A percentile compares a stretch with the other conserved stretches of the same genome.
Evolutionary conservation across 2,797 vertebrate genomes (phyloP).

Genomic region (Phrynocephalus vlangalii): DNA sequence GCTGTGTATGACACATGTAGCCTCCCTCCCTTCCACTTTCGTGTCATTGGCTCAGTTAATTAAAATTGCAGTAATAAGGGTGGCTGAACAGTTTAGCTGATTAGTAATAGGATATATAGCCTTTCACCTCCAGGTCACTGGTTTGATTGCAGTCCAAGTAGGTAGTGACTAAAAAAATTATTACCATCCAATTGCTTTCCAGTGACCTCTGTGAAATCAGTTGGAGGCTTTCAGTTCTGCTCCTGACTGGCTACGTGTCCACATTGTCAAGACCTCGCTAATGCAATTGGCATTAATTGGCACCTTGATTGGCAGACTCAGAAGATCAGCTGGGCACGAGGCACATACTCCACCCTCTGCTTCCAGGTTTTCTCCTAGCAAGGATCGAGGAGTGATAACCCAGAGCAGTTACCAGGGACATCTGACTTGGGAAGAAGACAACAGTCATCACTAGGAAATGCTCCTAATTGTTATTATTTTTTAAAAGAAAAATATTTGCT

Average conservation of each 20-base stretch:
- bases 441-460: neutral
- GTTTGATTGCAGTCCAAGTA: slow-evolving; percentile 65
- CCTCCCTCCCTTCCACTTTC: slow-evolving; percentile 66
- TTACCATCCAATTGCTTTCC: slow-evolving; percentile 68
- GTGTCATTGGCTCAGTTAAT: slow-evolving; percentile 69
- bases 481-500: neutral
- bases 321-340: slow-evolving; percentile 3
- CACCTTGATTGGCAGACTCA: slow-evolving; percentile 15
- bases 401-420: fast-evolving
- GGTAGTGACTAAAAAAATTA: slow-evolving; percentile 68
- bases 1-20: slow-evolving; percentile 60
- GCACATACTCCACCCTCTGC: neutral
- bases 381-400: neutral
- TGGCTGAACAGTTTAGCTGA: slow-evolving; percentile 61
- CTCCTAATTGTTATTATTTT: neutral
- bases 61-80: slow-evolving; percentile 72
- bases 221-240: slow-evolving; percentile 52
- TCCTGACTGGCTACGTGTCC: slow-evolving; percentile 57
- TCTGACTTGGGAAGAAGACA: neutral
- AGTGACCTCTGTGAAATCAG: slow-evolving; percentile 58
- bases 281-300: slow-evolving; percentile 58
- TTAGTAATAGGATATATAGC: slow-evolving; percentile 72
- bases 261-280: slow-evolving; percentile 30
- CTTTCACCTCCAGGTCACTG: slow-evolving; percentile 69
- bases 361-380: neutral